Percentiles rank a stretch among this genome's conserved stretches.
phyloP scores from a whole-genome alignment of 2,113 vertebrate genomes.

The Ammodramus savannarum region DNA sequence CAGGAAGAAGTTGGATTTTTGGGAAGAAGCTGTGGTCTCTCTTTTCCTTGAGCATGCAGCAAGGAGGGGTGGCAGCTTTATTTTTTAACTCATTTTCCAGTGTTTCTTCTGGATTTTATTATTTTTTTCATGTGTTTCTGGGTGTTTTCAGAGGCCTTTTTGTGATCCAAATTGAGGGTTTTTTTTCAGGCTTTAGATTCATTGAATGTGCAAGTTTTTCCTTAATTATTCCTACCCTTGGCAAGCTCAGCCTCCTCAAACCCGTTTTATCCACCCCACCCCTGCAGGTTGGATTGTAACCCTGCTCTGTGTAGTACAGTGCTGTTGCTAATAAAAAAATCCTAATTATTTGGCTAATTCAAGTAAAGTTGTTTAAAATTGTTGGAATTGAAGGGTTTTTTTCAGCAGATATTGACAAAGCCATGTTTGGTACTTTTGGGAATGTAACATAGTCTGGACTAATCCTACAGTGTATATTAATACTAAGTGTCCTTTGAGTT shows the following conservation, averaged over 20 bases:
- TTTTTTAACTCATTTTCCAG: fast-evolving
- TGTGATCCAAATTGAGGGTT: fast-evolving
- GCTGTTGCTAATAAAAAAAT: background rate
- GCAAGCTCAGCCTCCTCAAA: fast-evolving
- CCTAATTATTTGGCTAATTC: background rate
- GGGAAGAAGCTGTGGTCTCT: background rate
- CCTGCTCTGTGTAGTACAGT: background rate
- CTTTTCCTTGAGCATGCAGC: fast-evolving
- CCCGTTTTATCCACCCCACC: fast-evolving
- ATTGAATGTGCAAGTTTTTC: background rate
- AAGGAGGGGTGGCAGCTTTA: background rate
- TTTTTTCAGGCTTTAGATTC: background rate
- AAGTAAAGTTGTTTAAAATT: background rate
- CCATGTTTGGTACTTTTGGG: fast-evolving
- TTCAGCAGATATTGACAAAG: background rate
- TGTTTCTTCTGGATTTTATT: background rate
- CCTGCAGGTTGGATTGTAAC: background rate
- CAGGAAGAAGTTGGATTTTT: fast-evolving
- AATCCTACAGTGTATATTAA: fast-evolving
- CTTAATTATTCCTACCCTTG: background rate
- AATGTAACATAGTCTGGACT: fast-evolving
- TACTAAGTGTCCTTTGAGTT: background rate
- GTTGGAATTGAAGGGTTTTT: background rate
- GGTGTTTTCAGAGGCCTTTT: background rate
- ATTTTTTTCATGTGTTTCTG: fast-evolving